Base-by-base conservation (phyloP, 2,113 vertebrate genomes). In the Takifugu flavidus region DNA sequence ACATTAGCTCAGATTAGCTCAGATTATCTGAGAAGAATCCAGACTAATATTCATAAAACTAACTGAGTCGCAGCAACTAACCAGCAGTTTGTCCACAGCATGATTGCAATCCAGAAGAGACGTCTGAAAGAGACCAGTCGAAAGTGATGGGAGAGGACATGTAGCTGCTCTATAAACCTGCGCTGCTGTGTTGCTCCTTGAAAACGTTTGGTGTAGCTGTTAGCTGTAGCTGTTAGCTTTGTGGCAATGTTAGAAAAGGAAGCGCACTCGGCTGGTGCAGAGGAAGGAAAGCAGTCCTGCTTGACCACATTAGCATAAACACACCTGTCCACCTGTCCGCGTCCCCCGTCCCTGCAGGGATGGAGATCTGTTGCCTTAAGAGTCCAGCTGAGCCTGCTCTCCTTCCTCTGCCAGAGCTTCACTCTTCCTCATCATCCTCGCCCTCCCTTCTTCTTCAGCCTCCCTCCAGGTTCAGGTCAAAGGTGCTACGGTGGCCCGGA, bases 341-440 rank as follows among this genome's bases (percentile, higher is more conserved):
- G 55, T 39, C 57, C 58, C 53, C 61, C 58, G 13, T 78, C 72
- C 2, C 62, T 56, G 65, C 61, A 73, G 74, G 1, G 65, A 75
- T 55, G 73, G 68, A 80, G 70, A 73, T 58, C 45, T 59, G 72
- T 74, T 80, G 84, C 86, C 83, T 84, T 82, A 86, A 74, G 60
- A 70, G 65, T 74, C 62, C 62, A 53, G 67, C 49, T 20, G 39
- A 72, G 56, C 53, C 65, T 75, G 74, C 65, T 62, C 69, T 67
- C 66, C 65, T 68, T 52, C 58, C 29, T 47, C 44, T 25, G 6
- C 56, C 62, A 25, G 2, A 65, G 56, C 39, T 53, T 44, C 52
- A 13, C 47, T 10, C 15, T 25, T 56, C 49, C 50, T 53, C 49
- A 20, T 27, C 50, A 25, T 27, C 5, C 25, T 0, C 4, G 45